These are phyloP conservation scores for Drosophila limbata DNA, from an alignment of 2,888 invertebrate genomes.

Conservation along the genomic window DNA sequence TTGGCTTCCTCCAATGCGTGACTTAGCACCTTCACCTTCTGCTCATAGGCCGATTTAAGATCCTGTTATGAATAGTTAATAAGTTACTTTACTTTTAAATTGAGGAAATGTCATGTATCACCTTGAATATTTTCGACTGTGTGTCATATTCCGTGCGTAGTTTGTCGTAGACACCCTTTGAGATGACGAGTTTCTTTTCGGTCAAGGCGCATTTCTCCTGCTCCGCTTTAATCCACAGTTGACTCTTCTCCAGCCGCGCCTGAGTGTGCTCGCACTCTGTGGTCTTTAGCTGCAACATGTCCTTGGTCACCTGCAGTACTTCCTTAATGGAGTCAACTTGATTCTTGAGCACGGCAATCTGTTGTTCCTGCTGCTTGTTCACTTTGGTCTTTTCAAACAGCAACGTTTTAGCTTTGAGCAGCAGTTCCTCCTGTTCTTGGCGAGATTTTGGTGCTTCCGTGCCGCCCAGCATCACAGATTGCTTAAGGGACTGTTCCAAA, in stretches of 20 bases:
- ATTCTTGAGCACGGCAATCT: constrained; percentile 88
- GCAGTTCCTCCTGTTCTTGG: constrained; percentile 85
- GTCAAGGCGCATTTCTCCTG: constrained; percentile 90
- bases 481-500: constrained; percentile 83
- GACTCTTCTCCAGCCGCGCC: constrained; percentile 88
- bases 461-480: constrained; percentile 84
- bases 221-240: constrained; percentile 89
- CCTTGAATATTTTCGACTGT: constrained; percentile 90
- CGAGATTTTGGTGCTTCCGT: constrained; percentile 82
- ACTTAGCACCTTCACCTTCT: constrained; percentile 86
- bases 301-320: constrained; percentile 92
- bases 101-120: constrained; percentile 50
- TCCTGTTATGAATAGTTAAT: constrained; percentile 85
- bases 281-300: constrained; percentile 91
- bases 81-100: background rate
- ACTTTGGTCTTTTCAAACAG: constrained; percentile 92
- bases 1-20: constrained; percentile 77
- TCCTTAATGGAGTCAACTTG: constrained; percentile 92
- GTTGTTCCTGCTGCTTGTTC: constrained; percentile 92
- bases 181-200: constrained; percentile 90
- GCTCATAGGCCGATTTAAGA: constrained; percentile 89
- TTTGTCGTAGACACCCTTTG: constrained; percentile 90
- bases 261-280: constrained; percentile 92
- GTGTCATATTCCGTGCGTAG: constrained; percentile 92
- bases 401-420: constrained; percentile 89